Evolutionary conservation across 2,797 vertebrate species (phyloP), one percentile per base, ranked within the genome.

Genomic region (Hozukius guyotensis): DNA sequence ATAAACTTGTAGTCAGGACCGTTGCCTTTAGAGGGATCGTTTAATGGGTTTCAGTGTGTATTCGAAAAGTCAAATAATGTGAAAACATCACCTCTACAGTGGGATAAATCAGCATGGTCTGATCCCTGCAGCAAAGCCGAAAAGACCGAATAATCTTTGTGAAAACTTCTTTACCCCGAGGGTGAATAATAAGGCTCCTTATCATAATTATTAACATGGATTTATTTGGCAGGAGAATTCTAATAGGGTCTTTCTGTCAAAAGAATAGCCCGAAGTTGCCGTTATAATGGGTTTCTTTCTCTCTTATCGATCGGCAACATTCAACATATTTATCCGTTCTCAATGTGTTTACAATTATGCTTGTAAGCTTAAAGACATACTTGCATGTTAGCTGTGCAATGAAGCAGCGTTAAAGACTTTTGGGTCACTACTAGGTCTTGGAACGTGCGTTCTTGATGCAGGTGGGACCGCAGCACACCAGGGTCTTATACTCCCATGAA

Each of bases 331-430:
- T 59, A 62, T 49, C 74, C 13, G 16, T 59, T 80, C 72, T 72
- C 27, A 88, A 85, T 81, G 62, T 88, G 85, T 84, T 91, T 87
- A 70, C 72, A 76, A 88, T 92, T 89, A 85, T 20, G 11, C 76
- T 76, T 78, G 49, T 32, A 66, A 69, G 60, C 68, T 70, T 55
- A 80, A 77, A 82, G 14, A 79, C 77, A 84, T 74, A 65, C 69
- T 80, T 84, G 31, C 71, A 75, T 82, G 59, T 67, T 64, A 34
- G 32, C 62, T 80, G 77, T 82, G 85, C 71, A 88, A 5, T 81
- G 78, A 86, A 74, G 82, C 82, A 66, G 53, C n/a, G 16, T 84
- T 84, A 84, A 89, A 89, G 59, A 78, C 85, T 80, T 70, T 5
- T 11, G 67, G 85, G 85, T 87, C 78, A 78, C 77, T 66, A 70